These are phyloP conservation scores for Macaca mulatta DNA, from an alignment of 2,113 vertebrate genomes.

Conservation along the genomic window DNA sequence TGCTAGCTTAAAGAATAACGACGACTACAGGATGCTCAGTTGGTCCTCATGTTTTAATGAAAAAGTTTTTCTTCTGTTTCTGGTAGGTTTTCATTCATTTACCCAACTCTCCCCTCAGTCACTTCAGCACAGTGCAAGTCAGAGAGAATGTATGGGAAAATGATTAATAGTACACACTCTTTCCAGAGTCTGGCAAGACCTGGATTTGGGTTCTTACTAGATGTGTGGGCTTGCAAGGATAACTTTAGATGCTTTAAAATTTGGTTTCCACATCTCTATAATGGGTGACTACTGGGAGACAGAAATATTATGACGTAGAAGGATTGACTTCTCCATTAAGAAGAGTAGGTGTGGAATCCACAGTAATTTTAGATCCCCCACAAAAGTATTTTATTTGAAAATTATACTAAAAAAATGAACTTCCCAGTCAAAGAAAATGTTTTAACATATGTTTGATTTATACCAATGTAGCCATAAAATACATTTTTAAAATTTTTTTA, in stretches of 20 bases:
- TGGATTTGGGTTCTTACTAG: neutral
- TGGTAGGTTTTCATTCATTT: neutral
- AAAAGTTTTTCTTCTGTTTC: constrained; percentile 23
- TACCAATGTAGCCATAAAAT: neutral
- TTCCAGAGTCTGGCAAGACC: too few species aligned
- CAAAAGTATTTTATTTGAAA: neutral
- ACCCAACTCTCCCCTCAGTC: neutral
- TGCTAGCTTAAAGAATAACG: neutral
- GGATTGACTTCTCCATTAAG: neutral
- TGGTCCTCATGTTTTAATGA: neutral
- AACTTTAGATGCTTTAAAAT: neutral
- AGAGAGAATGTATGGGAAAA: neutral
- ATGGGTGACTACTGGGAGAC: fast-evolving
- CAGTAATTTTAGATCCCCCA: neutral
- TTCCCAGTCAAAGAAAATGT: neutral
- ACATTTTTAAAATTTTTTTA: neutral
- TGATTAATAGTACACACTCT: neutral
- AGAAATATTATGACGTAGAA: neutral
- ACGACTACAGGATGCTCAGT: neutral
- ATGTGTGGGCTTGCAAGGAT: neutral
- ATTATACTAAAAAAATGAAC: neutral
- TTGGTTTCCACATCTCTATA: neutral
- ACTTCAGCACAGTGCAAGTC: neutral
- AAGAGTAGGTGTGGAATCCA: too few species aligned
- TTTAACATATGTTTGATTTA: neutral